Base-by-base conservation (phyloP, 1,140 invertebrate genomes). In the Neotoxoptera formosana region DNA sequence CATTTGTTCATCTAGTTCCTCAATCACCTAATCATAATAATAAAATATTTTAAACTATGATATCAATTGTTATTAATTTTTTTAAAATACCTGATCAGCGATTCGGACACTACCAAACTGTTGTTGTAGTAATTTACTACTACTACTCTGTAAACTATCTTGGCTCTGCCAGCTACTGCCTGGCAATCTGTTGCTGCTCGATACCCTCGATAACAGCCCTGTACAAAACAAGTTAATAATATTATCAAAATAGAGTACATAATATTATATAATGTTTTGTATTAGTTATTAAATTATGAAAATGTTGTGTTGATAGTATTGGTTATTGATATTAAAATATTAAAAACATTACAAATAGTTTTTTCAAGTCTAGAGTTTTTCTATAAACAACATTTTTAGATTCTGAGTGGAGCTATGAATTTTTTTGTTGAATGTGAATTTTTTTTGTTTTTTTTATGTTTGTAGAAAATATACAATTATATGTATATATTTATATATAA, bases 1-100 rank as follows among this genome's bases (percentile, higher is more conserved):
- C 94, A 96, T 96, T 95, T 98, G 97, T 94, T 98, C 97, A 94
- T 98, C 97, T 0, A 98, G 97, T 95, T 98, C 97, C 95, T 98
- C 97, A 48, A 98, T 98, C 7, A 98, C 97, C 91, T 93, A 36
- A 48, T 36, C 14, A 53, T 23, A 89, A n/a, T 11, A 14, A n/a
- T 67, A 89, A 53, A 4, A 53, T 6, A 89, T 45, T 20, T 53
- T 89, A 8, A 87, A 20, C 8, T 45, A 41, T 84, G 23, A 21
- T 84, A 8, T 3, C n/a, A 20, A 11, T 84, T 84, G 34, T 84
- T 45, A 83, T 23, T 36, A 21, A 83, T 23, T 84, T 83, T 23
- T 9, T 25, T 2, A 6, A 11, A 41, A 1, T 84, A 93, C 91
- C 94, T 97, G 96, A 94, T 97, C 96, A 0, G 97, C 96, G 34